Conservation (phyloP, 2,888 invertebrate genomes). For the Epinotia bilunana region DNA sequence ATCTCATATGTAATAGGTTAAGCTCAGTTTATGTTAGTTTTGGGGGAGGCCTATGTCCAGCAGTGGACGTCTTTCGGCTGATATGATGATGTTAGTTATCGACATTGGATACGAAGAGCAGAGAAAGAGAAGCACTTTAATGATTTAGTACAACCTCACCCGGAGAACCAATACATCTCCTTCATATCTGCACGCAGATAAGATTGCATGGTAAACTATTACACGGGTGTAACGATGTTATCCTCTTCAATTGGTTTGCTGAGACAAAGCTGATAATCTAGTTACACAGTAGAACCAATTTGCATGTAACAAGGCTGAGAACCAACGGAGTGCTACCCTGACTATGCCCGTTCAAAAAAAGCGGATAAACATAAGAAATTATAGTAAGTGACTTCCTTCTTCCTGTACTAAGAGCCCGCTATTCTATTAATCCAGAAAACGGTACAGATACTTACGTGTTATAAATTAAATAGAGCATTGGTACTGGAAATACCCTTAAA, state of each 20-base stretch:
- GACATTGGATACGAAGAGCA: no score
- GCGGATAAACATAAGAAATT: neutral
- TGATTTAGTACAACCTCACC: no score
- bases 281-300: neutral
- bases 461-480: neutral
- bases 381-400: neutral
- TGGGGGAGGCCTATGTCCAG: no score
- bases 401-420: neutral
- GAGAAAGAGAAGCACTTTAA: no score
- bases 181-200: neutral
- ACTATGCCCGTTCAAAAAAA: no score
- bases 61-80: no score
- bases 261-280: slow-evolving; percentile 10
- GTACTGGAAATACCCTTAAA: no score
- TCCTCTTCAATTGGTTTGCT: neutral
- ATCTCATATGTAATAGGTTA: no score
- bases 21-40: no score
- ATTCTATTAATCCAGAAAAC: neutral
- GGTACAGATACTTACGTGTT: neutral
- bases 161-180: neutral
- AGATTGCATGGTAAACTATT: neutral
- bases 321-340: neutral
- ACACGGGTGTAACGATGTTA: neutral
- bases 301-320: slow-evolving; percentile 6
- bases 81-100: no score